Percentiles rank a stretch among this genome's conserved stretches.
phyloP scores from a whole-genome alignment of 2,888 invertebrate genomes.

The Pandemis corylana region DNA sequence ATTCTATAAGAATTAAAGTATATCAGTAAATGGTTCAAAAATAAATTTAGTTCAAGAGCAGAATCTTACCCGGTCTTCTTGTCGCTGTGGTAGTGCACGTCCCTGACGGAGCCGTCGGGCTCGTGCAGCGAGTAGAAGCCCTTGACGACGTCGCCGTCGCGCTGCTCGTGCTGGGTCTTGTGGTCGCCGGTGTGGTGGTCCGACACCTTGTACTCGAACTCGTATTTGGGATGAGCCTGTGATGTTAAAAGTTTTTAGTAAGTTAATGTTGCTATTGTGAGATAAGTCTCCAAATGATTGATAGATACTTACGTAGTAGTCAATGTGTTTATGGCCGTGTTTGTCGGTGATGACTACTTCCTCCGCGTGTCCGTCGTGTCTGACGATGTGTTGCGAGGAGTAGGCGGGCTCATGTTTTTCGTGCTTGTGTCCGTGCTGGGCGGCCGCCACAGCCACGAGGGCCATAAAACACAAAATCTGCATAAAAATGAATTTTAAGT shows the following conservation, averaged over 20 bases:
- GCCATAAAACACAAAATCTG: constrained; percentile 43
- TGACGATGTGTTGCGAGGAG: constrained; percentile 55
- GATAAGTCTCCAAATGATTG: background rate
- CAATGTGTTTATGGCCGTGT: constrained; percentile 54
- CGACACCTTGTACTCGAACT: constrained; percentile 75
- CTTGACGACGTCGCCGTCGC: constrained; percentile 83
- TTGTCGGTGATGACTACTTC: constrained; percentile 55
- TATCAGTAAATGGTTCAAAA: background rate
- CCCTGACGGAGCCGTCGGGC: constrained; percentile 75
- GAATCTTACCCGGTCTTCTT: constrained; percentile 62
- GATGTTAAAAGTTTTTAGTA: background rate
- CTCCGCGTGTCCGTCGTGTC: constrained; percentile 56
- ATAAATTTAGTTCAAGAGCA: background rate
- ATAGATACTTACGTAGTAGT: constrained; percentile 57
- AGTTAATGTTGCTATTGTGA: background rate
- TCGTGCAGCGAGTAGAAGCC: constrained; percentile 83
- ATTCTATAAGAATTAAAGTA: background rate
- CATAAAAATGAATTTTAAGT: background rate
- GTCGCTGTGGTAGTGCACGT: constrained; percentile 60
- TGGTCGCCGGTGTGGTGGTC: constrained; percentile 79
- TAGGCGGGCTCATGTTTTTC: constrained; percentile 55
- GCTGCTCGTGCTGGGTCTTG: constrained; percentile 75
- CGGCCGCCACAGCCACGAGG: constrained; percentile 33
- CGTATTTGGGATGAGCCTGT: constrained; percentile 59
- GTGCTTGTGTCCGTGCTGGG: constrained; percentile 53